These are phyloP conservation scores for Chesias legatella DNA, from an alignment of 2,888 invertebrate species.

Conservation along the genomic window DNA sequence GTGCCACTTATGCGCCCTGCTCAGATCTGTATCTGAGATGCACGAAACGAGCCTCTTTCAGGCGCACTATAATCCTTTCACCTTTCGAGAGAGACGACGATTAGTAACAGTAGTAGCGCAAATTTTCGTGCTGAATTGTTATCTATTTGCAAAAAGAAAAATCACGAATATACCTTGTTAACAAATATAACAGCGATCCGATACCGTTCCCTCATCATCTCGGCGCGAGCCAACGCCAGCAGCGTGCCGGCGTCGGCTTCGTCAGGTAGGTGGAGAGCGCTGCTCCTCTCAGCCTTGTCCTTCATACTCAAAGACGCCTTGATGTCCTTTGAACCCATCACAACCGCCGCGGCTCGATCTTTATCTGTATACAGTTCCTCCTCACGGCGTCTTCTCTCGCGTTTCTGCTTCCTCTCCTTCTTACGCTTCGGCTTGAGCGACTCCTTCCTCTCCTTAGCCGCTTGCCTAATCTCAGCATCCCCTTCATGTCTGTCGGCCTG, in stretches of 20 bases:
- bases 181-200: constrained; percentile 87
- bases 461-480: constrained; percentile 50
- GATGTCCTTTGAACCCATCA: constrained; percentile 92
- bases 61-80: too few species aligned
- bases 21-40: too few species aligned
- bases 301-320: constrained; percentile 91
- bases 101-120: too few species aligned
- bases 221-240: constrained; percentile 87
- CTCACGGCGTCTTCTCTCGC: constrained; percentile 61
- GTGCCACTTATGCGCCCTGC: too few species aligned
- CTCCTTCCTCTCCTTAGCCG: constrained; percentile 56
- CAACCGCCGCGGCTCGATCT: constrained; percentile 93
- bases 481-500: constrained; percentile 54
- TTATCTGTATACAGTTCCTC: constrained; percentile 95
- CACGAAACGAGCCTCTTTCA: too few species aligned
- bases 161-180: constrained; percentile 83
- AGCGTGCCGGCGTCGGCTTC: constrained; percentile 89
- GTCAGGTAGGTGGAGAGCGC: constrained; percentile 85
- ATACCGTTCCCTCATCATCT: constrained; percentile 87
- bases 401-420: constrained; percentile 57
- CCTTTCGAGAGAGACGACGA: too few species aligned
- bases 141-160: too few species aligned
- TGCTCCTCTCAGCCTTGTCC: constrained; percentile 87
- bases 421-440: constrained; percentile 58
- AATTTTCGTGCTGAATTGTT: too few species aligned